Evolutionary conservation across 2,113 vertebrate genomes (phyloP).

Genomic region (Melanotaenia duboulayi): DNA sequence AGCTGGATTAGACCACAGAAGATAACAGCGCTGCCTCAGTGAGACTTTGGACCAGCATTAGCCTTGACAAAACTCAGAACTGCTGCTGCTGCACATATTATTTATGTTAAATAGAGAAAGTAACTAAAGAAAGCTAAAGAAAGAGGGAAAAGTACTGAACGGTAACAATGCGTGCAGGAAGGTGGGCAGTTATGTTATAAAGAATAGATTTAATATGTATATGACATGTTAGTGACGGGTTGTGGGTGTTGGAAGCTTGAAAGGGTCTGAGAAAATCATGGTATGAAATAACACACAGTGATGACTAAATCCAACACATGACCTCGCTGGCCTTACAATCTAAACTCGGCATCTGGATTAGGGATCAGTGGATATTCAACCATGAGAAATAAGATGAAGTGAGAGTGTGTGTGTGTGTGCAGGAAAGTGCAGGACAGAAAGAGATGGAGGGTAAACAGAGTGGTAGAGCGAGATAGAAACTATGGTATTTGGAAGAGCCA

Average conservation of each 20-base stretch:
- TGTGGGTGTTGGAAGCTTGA: constrained; percentile 17
- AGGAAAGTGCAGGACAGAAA: constrained; percentile 6
- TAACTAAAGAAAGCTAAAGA: background rate
- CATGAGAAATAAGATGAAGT: constrained; percentile 33
- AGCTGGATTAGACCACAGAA: constrained; percentile 68
- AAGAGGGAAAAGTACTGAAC: background rate
- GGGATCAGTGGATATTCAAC: constrained; percentile 59
- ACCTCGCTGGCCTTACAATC: constrained; percentile 43
- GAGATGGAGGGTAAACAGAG: constrained; percentile 2
- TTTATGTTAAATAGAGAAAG: constrained; percentile 27
- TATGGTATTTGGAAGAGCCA: constrained; percentile 12
- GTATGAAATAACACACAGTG: constrained; percentile 36
- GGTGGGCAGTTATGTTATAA: constrained; percentile 19
- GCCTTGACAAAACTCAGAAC: constrained; percentile 48
- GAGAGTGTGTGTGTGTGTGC: background rate
- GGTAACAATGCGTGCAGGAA: background rate
- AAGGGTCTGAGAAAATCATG: constrained; percentile 21
- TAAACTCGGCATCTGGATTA: constrained; percentile 57
- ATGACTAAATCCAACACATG: constrained; percentile 48
- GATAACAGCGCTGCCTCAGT: constrained; percentile 62
- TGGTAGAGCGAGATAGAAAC: constrained; percentile 11
- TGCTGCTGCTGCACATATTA: constrained; percentile 49
- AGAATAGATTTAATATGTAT: constrained; percentile 3
- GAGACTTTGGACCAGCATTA: constrained; percentile 61
- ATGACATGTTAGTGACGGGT: background rate